phyloP scores from a whole-genome alignment of 2,888 invertebrate genomes.

The Machimus atricapillus region DNA sequence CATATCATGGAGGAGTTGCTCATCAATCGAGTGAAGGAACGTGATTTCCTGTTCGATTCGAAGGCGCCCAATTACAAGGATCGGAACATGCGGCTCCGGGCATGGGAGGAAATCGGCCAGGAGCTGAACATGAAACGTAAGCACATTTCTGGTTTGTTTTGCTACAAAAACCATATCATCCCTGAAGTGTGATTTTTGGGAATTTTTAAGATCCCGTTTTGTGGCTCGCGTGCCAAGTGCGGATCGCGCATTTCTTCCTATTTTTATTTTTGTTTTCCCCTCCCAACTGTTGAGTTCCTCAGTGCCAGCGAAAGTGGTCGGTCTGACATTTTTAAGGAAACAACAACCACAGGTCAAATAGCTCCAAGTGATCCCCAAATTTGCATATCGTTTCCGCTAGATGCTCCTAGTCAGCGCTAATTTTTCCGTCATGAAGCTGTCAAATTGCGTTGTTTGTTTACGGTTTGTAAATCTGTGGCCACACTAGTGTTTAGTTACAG shows the following conservation, averaged over 20 bases:
- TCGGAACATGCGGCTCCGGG: background rate
- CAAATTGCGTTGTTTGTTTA: background rate
- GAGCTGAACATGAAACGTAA: constrained; percentile 26
- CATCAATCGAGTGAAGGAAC: constrained; percentile 2
- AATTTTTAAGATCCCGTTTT: background rate
- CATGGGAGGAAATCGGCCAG: constrained; percentile 29
- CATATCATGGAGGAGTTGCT: constrained; percentile 13
- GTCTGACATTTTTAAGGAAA: background rate
- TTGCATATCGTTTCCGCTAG: background rate
- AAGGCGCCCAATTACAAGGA: constrained; percentile 23
- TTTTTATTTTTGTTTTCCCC: too few species aligned
- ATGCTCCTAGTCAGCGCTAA: background rate
- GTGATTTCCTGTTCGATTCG: constrained; percentile 5
- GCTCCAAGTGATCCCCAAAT: background rate
- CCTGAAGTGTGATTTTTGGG: background rate
- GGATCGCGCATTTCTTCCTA: background rate
- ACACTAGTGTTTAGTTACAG: background rate
- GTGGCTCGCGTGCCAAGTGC: background rate
- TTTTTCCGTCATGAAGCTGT: background rate
- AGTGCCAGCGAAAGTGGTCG: background rate
- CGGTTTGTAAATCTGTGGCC: background rate
- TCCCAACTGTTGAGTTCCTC: background rate
- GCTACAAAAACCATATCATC: background rate
- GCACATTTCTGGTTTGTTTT: background rate
- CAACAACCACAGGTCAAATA: background rate